Conservation (phyloP, 2,888 invertebrate species). For the Drosophila putrida region DNA sequence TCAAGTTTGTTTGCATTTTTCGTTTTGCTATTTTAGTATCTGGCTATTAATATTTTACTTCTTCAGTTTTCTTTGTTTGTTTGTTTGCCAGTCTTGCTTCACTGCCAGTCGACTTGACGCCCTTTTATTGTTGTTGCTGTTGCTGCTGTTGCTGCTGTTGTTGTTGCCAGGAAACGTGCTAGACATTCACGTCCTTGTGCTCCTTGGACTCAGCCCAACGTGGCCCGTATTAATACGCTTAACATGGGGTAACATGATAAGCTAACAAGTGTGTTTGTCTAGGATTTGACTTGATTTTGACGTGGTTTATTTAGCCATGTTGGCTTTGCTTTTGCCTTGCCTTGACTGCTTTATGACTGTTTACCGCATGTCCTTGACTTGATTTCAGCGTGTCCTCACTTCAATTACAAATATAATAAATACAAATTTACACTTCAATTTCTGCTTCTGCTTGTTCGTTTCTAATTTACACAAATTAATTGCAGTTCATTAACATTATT, state of each 20-base stretch:
- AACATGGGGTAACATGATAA: slow-evolving; percentile 78
- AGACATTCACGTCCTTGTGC: slow-evolving; percentile 36
- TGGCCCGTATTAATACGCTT: slow-evolving; percentile 70
- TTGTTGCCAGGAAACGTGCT: slow-evolving; percentile 41
- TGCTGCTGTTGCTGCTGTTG: slow-evolving; percentile 11
- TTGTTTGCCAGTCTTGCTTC: slow-evolving; percentile 41
- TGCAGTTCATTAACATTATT: slow-evolving; percentile 65
- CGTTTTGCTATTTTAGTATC: slow-evolving; percentile 67
- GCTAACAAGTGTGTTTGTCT: slow-evolving; percentile 79
- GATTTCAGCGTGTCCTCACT: slow-evolving; percentile 26
- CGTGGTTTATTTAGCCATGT: slow-evolving; percentile 38
- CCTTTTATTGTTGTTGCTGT: slow-evolving; percentile 34
- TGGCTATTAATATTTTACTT: slow-evolving; percentile 77
- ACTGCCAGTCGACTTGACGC: slow-evolving; percentile 59
- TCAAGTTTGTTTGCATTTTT: slow-evolving; percentile 50
- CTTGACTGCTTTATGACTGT: slow-evolving; percentile 28
- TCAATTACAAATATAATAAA: slow-evolving; percentile 15
- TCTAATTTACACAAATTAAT: slow-evolving; percentile 58
- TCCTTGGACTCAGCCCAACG: slow-evolving; percentile 21
- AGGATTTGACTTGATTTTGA: slow-evolving; percentile 73
- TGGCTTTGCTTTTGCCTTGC: background rate
- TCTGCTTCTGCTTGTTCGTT: slow-evolving; percentile 21
- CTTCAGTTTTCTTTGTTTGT: slow-evolving; percentile 41
- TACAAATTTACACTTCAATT: slow-evolving; percentile 7
- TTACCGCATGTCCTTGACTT: slow-evolving; percentile 44